phyloP scores from a whole-genome alignment of 2,888 invertebrate species.

The Drosophila eohydei region DNA sequence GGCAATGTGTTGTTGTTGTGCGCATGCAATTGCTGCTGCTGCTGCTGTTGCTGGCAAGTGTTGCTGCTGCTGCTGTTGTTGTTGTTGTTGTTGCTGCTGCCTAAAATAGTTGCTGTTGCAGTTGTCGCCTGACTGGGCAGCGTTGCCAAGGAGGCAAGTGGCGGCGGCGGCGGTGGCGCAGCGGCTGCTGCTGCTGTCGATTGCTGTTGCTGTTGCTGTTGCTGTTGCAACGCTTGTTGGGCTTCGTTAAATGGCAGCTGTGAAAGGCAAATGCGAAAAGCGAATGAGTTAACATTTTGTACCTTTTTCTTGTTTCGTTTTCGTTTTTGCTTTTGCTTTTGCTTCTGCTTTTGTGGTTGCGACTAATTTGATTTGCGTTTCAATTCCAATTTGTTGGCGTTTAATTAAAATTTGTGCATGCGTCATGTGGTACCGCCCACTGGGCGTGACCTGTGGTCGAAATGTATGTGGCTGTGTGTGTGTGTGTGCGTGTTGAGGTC shows the following conservation, averaged over 20 bases:
- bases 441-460: conserved; percentile 23
- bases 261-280: conserved; percentile 17
- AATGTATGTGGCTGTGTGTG: background rate
- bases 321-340: background rate
- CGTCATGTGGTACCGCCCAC: conserved; percentile 26
- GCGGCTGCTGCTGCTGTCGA: conserved; percentile 61
- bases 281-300: conserved; percentile 38
- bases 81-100: conserved; percentile 40
- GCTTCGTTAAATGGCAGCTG: conserved; percentile 80
- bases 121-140: conserved; percentile 67
- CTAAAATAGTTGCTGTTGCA: conserved; percentile 52
- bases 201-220: conserved; percentile 56
- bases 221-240: conserved; percentile 71
- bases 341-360: conserved; percentile 20
- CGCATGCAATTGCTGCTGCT: conserved; percentile 62
- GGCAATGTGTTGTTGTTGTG: conserved; percentile 71
- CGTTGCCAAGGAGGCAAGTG: conserved; percentile 74
- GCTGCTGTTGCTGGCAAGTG: conserved; percentile 43
- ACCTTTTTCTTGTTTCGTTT: conserved; percentile 3
- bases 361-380: conserved; percentile 76
- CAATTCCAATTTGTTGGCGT: conserved; percentile 66
- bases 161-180: conserved; percentile 76
- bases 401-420: conserved; percentile 68
- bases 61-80: conserved; percentile 38
- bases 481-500: background rate